Base-by-base conservation (phyloP, 2,113 vertebrate species). In the Dolichallabes microphthalmus region DNA sequence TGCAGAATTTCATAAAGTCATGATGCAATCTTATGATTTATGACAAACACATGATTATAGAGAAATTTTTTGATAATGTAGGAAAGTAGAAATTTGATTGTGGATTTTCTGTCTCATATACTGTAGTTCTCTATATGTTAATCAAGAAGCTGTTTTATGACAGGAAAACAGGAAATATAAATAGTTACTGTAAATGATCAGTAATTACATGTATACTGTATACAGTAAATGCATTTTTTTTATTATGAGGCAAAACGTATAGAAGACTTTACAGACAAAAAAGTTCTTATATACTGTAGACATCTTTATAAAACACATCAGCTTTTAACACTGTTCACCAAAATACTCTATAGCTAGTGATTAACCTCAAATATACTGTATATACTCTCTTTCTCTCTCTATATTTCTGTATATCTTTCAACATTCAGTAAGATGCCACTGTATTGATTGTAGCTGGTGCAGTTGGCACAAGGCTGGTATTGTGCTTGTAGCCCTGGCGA, bases 301-400 rank as follows among this genome's bases (percentile, higher is more conserved):
- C 14, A 22, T 68, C 32, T 85, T 85, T 71, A 71, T 61, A 80
- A 71, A 85, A 53, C 17, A 30, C 17, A 27, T 71, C 69, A 74
- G 53, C 55, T 80, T 35, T 78, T 80, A 85, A 85, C 84, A 85
- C 53, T 80, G 84, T 20, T 52, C 35, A 61, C 35, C 76, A 85
- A 60, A 80, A 80, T 74, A 83, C 69, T 74, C 35, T 3, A 58
- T 19, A 66, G 39, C 39, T 20, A 64, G 63, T 17, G 20, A 68
- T 68, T 68, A n/a, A 68, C n/a, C 13, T 68, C 17, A 30, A 19
- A 82, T 60, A 53, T 45, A n/a, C n/a, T n/a, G n/a, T n/a, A 45
- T 45, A 45, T 45, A 45, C 5, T 7, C 45, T 45, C 45, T 45
- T 6, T 45, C 45, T 35, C 35, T 35, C 10, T 69, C 2, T 66